Percentiles rank a stretch among this genome's conserved stretches.
Evolutionary conservation across 2,888 invertebrate genomes (phyloP).

Genomic region (Rotaria macrura): DNA sequence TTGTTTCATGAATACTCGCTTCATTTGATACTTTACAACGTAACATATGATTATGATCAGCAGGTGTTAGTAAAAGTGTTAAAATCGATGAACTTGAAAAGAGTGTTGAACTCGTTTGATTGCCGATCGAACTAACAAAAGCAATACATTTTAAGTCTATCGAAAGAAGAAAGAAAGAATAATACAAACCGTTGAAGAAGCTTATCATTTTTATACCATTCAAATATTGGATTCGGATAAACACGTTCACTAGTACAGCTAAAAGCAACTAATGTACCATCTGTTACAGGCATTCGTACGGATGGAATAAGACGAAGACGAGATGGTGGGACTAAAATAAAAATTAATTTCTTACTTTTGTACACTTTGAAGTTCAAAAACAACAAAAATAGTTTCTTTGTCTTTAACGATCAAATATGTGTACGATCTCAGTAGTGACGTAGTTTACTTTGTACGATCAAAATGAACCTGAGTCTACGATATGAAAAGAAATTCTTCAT

Average conservation of each 20-base stretch:
- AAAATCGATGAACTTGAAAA: slow-evolving; percentile 13
- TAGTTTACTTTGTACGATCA: no score
- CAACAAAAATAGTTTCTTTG: no score
- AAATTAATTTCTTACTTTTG: no score
- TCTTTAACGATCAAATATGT: no score
- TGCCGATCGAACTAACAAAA: slow-evolving; percentile 1
- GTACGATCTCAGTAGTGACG: no score
- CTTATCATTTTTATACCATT: slow-evolving; percentile 20
- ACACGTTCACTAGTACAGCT: background rate
- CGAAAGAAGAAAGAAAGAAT: background rate
- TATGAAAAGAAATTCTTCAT: no score
- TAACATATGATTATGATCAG: background rate
- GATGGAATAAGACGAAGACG: background rate
- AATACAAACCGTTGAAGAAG: background rate
- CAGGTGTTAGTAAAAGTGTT: background rate
- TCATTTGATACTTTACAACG: slow-evolving; percentile 19
- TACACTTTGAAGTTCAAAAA: no score
- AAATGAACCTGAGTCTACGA: no score
- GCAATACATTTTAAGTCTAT: background rate
- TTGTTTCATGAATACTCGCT: background rate
- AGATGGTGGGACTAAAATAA: background rate
- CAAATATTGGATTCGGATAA: slow-evolving; percentile 19
- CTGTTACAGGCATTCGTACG: background rate
- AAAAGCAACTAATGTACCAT: background rate
- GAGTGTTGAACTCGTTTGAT: background rate